Evolutionary conservation across 2,888 invertebrate genomes (phyloP).

Genomic region (Pedicia rivosa): DNA sequence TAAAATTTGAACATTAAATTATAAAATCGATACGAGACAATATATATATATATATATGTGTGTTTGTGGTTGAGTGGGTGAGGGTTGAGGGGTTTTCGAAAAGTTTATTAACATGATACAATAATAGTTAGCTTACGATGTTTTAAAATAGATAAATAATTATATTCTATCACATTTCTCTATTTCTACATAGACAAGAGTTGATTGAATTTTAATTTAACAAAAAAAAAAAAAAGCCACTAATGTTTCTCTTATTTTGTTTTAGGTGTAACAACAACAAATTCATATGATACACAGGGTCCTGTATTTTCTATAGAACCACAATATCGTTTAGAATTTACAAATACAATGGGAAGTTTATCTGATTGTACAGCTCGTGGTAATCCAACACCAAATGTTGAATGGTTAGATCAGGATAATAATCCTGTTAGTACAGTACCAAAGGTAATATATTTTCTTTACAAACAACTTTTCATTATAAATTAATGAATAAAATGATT

Average conservation of each 20-base stretch:
- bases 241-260: constrained; percentile 5
- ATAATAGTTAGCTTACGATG: no score
- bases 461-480: neutral
- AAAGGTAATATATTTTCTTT: constrained; percentile 20
- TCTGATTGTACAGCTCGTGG: constrained; percentile 38
- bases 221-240: no score
- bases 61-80: no score
- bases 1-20: no score
- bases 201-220: no score
- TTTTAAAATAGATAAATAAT: no score
- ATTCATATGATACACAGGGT: constrained; percentile 38
- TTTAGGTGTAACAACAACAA: constrained; percentile 22
- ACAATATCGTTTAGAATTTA: constrained; percentile 36
- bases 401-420: constrained; percentile 37
- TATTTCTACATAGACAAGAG: no score
- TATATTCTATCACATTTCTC: no score
- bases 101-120: no score
- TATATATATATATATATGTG: no score
- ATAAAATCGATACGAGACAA: no score
- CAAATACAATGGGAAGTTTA: constrained; percentile 35
- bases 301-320: constrained; percentile 37
- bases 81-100: no score
- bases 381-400: constrained; percentile 36
- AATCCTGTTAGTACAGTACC: constrained; percentile 35
- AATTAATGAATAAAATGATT: neutral